A percentile compares a stretch with the other conserved stretches of the same genome.
These are phyloP conservation scores for Chauna torquata DNA, from an alignment of 2,113 vertebrate species.

Conservation along the genomic window DNA sequence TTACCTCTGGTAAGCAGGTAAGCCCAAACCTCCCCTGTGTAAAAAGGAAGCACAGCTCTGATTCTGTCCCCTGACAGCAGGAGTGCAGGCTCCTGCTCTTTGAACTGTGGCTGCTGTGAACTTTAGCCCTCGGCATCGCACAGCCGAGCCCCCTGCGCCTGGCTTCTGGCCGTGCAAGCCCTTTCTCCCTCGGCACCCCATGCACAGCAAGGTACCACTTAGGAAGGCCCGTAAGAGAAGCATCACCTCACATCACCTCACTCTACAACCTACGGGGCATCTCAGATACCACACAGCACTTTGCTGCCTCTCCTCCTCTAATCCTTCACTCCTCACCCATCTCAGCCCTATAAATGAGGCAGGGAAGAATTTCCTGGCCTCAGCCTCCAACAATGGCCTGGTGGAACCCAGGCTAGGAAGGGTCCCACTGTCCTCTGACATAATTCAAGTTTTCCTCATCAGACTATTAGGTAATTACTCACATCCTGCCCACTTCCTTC, in stretches of 20 bases:
- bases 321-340: background rate
- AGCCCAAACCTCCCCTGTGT: rapidly evolving
- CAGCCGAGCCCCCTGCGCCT: background rate
- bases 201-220: background rate
- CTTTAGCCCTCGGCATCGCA: background rate
- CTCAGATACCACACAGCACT: background rate
- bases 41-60: background rate
- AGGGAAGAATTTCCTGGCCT: background rate
- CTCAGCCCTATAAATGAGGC: background rate
- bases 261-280: rapidly evolving
- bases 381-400: background rate
- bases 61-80: background rate
- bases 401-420: background rate
- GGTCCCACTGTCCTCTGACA: background rate
- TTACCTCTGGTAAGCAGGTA: background rate
- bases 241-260: background rate
- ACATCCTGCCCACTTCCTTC: background rate
- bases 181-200: background rate
- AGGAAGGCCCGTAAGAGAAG: background rate
- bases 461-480: background rate
- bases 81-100: background rate
- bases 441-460: background rate
- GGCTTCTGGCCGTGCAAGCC: background rate
- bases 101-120: background rate
- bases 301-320: background rate